phyloP scores from a whole-genome alignment of 2,888 invertebrate genomes.

The Cyrtodaria siliqua region DNA sequence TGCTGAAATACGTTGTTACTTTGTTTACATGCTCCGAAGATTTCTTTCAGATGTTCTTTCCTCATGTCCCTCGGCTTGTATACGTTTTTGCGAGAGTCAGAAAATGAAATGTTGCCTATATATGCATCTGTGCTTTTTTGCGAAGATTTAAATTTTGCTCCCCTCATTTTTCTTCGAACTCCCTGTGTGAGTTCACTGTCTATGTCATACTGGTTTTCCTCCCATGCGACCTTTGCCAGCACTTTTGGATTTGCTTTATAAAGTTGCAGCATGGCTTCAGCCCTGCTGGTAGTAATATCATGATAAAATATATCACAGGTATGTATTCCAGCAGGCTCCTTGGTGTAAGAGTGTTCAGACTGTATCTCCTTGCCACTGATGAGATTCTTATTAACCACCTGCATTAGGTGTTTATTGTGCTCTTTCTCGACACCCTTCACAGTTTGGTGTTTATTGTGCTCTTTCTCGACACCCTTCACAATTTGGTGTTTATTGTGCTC shows the following conservation, averaged over 20 bases:
- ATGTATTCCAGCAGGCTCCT: slow-evolving; percentile 31
- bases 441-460: no score
- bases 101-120: slow-evolving; percentile 12
- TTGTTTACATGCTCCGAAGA: slow-evolving; percentile 37
- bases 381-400: slow-evolving; percentile 3
- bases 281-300: slow-evolving; percentile 23
- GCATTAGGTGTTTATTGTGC: no score
- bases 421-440: not conserved
- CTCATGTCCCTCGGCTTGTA: slow-evolving; percentile 11
- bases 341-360: not conserved
- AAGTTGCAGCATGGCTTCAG: slow-evolving; percentile 50
- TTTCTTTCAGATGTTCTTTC: slow-evolving; percentile 26
- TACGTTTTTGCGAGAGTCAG: slow-evolving; percentile 5
- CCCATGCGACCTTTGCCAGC: slow-evolving; percentile 19
- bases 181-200: slow-evolving; percentile 51
- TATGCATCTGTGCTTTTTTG: slow-evolving; percentile 11
- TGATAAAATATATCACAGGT: slow-evolving; percentile 57
- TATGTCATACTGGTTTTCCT: slow-evolving; percentile 35
- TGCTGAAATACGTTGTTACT: slow-evolving; percentile 29
- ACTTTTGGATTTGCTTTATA: slow-evolving; percentile 46
- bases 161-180: slow-evolving; percentile 42
- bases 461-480: no score
- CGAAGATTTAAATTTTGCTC: slow-evolving; percentile 28
- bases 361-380: slow-evolving; percentile 34
- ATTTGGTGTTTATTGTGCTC: no score